Evolutionary conservation across 2,113 vertebrate species (phyloP).

Genomic region (Sardina pilchardus): DNA sequence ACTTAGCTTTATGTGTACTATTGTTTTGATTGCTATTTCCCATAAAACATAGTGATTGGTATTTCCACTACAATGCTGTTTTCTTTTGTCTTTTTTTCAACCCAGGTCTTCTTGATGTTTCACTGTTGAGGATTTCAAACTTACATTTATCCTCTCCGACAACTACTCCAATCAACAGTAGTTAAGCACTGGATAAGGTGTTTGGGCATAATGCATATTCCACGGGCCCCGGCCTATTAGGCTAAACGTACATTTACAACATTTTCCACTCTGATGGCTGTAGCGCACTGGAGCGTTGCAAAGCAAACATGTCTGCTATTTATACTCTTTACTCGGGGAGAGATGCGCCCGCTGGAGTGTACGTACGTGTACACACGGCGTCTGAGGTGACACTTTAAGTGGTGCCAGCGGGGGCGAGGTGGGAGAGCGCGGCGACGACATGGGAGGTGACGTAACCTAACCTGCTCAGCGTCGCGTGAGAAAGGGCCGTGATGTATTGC

Average conservation of each 20-base stretch:
- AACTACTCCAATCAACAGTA: not conserved
- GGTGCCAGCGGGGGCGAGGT: not conserved
- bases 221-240: not conserved
- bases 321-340: not conserved
- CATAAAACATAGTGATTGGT: too few species aligned
- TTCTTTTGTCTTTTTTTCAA: not conserved
- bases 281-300: not conserved
- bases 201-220: not conserved
- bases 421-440: not conserved
- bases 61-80: too few species aligned
- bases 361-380: not conserved
- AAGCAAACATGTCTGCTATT: not conserved
- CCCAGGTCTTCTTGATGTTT: too few species aligned
- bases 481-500: not conserved
- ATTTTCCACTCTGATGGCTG: not conserved
- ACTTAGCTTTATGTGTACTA: not conserved
- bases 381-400: not conserved
- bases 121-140: not conserved
- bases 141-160: not conserved
- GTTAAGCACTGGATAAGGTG: not conserved
- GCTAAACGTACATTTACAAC: not conserved
- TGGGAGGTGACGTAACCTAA: conserved; percentile 6
- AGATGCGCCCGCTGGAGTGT: not conserved
- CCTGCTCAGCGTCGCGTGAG: not conserved
- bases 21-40: too few species aligned